Evolutionary conservation across 2,888 invertebrate genomes (phyloP).

Genomic region (Sipha maydis): DNA sequence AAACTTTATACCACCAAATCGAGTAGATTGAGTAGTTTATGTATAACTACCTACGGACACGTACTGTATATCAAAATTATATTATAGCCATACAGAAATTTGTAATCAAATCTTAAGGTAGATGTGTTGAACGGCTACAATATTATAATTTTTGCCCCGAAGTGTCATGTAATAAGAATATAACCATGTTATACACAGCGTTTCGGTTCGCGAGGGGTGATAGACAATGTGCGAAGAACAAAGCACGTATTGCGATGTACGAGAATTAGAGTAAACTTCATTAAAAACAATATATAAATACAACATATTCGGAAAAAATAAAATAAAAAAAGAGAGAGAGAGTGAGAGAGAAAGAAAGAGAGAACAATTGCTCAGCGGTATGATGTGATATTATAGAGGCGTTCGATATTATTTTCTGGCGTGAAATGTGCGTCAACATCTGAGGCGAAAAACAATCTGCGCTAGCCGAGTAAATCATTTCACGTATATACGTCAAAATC

Average conservation of each 20-base stretch:
- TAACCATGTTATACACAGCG: too few species aligned
- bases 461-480: slow-evolving; percentile 22
- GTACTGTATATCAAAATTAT: neutral
- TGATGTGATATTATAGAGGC: neutral
- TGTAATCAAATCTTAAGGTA: neutral
- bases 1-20: neutral
- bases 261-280: too few species aligned
- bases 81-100: neutral
- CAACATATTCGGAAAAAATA: too few species aligned
- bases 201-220: too few species aligned
- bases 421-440: neutral
- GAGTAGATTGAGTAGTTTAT: neutral
- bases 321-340: too few species aligned
- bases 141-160: neutral
- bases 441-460: neutral
- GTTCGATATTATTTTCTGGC: neutral
- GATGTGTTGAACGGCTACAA: neutral
- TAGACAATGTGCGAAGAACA: too few species aligned
- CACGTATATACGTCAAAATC: neutral
- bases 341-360: neutral
- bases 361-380: neutral
- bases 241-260: too few species aligned
- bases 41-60: neutral
- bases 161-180: too few species aligned
- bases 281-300: too few species aligned